A percentile compares a stretch with the other conserved stretches of the same genome.
These are phyloP conservation scores for Sus scrofa DNA, from an alignment of 2,113 vertebrate genomes.

Conservation along the genomic window DNA sequence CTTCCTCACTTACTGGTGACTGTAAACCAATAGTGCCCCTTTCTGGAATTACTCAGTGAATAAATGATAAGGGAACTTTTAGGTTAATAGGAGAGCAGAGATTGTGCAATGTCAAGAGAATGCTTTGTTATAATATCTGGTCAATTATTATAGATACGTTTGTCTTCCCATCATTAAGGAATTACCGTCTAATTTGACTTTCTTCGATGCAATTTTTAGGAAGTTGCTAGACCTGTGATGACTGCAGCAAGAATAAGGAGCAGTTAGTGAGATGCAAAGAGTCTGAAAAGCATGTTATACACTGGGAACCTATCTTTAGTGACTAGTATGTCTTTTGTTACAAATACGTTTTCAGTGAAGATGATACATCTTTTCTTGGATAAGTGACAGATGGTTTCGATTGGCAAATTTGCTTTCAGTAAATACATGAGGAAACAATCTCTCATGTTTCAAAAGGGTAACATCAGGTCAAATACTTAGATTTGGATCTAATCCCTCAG, in stretches of 20 bases:
- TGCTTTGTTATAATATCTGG: neutral
- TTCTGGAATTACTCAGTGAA: neutral
- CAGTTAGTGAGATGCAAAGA: neutral
- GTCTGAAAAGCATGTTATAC: neutral
- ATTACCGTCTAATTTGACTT: neutral
- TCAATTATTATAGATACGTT: neutral
- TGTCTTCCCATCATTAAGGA: neutral
- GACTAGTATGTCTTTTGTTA: neutral
- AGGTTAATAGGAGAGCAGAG: neutral
- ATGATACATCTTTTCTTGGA: slow-evolving; percentile 37
- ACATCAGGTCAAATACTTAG: slow-evolving; percentile 14
- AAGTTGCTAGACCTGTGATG: neutral
- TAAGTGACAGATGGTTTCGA: slow-evolving; percentile 39
- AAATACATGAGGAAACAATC: slow-evolving; percentile 36
- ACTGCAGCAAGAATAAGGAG: neutral
- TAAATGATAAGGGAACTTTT: neutral
- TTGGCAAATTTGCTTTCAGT: slow-evolving; percentile 44
- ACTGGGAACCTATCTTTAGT: neutral
- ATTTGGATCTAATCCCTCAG: slow-evolving; percentile 31
- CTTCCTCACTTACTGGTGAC: neutral
- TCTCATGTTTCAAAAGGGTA: neutral
- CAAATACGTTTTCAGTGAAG: neutral
- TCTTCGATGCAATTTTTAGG: neutral
- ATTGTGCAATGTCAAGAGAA: neutral
- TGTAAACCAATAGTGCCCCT: neutral